Conservation (phyloP, 1,140 invertebrate species). For the Diploscapter pachys region DNA sequence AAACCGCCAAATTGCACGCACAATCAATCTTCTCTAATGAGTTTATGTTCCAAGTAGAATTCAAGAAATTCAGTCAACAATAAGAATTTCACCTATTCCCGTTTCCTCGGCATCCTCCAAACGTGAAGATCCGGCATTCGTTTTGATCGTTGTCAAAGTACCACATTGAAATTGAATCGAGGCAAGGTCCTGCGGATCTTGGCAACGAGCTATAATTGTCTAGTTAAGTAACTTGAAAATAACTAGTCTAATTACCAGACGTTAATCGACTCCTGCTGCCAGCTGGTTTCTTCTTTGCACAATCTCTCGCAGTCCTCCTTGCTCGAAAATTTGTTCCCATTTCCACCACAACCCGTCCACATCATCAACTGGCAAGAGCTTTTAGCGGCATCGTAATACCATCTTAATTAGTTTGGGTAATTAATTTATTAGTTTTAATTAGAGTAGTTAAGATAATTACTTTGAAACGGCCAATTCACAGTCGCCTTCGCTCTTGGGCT, state of each 20-base stretch:
- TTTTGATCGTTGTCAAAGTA: conserved; percentile 65
- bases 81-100: conserved; percentile 65
- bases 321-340: conserved; percentile 52
- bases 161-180: conserved; percentile 54
- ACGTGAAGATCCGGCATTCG: conserved; percentile 71
- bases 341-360: conserved; percentile 55
- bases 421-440: not conserved
- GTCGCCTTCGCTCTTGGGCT: conserved; percentile 73
- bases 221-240: conserved; percentile 15
- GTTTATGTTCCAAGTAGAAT: no score
- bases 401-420: conserved; percentile 20
- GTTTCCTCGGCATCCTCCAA: conserved; percentile 79
- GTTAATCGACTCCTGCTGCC: conserved; percentile 2
- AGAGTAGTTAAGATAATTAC: not conserved
- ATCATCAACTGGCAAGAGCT: conserved; percentile 50
- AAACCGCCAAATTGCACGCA: no score
- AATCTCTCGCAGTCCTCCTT: conserved; percentile 51
- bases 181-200: conserved; percentile 51
- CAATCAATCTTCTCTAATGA: no score
- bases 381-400: conserved; percentile 45
- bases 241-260: conserved; percentile 14
- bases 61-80: no score
- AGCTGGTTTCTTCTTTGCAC: conserved; percentile 35
- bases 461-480: conserved; percentile 63
- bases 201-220: conserved; percentile 32